Base-by-base conservation (phyloP, 2,888 invertebrate species). In the Chydorus sphaericus region DNA sequence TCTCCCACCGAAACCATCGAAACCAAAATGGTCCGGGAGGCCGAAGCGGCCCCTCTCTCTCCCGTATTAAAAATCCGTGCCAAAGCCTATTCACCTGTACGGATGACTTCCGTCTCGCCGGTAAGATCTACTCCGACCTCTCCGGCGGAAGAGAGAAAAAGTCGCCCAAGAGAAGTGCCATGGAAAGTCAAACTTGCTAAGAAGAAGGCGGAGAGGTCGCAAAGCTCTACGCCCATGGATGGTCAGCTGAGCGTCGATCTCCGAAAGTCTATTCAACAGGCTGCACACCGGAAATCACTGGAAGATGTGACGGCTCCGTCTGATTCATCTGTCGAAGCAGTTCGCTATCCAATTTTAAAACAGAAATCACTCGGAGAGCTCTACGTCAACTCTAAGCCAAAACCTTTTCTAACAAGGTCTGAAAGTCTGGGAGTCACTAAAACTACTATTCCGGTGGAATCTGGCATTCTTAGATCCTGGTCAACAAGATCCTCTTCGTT, bases 221-320 rank as follows among this genome's bases (percentile, higher is more conserved):
- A 89, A 68, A 89, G 26, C 14, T 20, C 89, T 0, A 84, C 89
- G 23, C 87, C 85, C 49, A 88, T 89, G 18, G 85, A 84, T 37
- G 77, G 78, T 7, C 29, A 30, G 26, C 48, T 48, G n/a, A 37
- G 30, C 29, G 20, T 57, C 37, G 57, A 57, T 33, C 23, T 57
- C 18, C 30, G 57, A 10, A 53, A 57, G 37, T 57, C 48, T 7
- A 31, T 57, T 8, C 54, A 39, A 23, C 16, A 31, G 30, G 54
- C 57, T 11, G 57, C 57, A 11, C 20, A 14, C 10, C 28, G 53
- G 6, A 54, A 54, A 29, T 49, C 54, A 10, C 23, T 36, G 36
- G 57, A 54, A 29, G 48, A 54, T 31, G 18, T 54, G 11, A 26
- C 5, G n/a, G 10, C 16, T 1, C 2, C 28, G 6, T 11, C 14